Evolutionary conservation across 1,140 invertebrate species (phyloP), one percentile per base, ranked within the genome.

Genomic region (Drosophila arizonae): DNA sequence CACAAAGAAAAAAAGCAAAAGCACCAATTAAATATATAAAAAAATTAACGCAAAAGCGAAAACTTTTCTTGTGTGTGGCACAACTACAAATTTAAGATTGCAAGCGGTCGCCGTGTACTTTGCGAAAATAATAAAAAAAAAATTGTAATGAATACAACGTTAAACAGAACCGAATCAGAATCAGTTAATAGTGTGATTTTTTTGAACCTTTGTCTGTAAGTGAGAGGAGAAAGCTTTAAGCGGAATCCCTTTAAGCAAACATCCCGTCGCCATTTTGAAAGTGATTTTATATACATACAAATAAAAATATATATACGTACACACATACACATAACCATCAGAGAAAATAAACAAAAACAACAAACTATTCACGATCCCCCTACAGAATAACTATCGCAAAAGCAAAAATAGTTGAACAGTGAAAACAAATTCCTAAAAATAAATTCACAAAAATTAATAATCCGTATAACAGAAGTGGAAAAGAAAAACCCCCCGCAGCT

Each of bases 221-320:
- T 87, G 77, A 79, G 70, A 79, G 70, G 84, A 88, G 84, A 88
- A 88, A 88, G 84, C 84, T 88, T 88, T 88, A 88, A 88, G 84
- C 84, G 76, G 64, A 88, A 79, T 87, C 80, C 86, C 73, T 89
- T 87, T 74, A 88, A 77, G 78, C 72, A 82, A 77, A 84, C 78
- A 85, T 78, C 81, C 81, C 81, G 81, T 88, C 84, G 84, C 84
- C 84, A 88, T 88, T 88, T 88, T 88, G 84, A 88, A 88, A 88
- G 85, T 88, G 85, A 88, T 88, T 88, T 87, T 87, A 87, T 79
- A 79, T 60, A 76, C 58, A 79, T 55, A 79, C 64, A 76, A 64
- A 74, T 50, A 76, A 10, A 75, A 63, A 57, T 41, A 62, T 75
- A 78, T 69, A 74, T 43, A 67, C 63, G 69, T 45, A 79, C 61